A percentile compares a stretch with the other conserved stretches of the same genome.
Evolutionary conservation across 2,888 invertebrate genomes (phyloP).

Genomic region (Eupithecia subfuscata): DNA sequence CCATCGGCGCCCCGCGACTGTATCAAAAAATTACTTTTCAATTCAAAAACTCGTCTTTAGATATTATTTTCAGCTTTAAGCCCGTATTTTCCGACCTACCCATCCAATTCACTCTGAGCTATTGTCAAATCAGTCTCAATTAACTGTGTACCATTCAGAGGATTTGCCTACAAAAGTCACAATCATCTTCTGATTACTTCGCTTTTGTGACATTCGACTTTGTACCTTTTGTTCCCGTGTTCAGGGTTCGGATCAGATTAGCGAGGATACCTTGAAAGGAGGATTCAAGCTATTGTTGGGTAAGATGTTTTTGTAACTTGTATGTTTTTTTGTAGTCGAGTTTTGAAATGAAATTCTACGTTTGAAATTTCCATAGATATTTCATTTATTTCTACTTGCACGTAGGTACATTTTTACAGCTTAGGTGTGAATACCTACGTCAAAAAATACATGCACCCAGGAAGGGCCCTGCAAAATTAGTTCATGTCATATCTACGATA

Average conservation of each 20-base stretch:
- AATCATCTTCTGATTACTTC: constrained; percentile 50
- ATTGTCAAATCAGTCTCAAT: constrained; percentile 57
- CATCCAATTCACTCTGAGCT: constrained; percentile 20
- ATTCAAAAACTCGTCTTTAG: neutral
- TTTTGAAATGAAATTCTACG: neutral
- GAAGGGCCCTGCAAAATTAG: too few relatives aligned
- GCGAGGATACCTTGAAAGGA: constrained; percentile 29
- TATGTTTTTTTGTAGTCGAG: neutral
- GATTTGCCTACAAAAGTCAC: constrained; percentile 58
- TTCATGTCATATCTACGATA: too few relatives aligned
- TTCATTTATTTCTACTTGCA: too few relatives aligned
- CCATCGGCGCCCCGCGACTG: neutral
- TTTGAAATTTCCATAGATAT: neutral
- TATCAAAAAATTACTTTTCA: neutral
- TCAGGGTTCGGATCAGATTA: constrained; percentile 49
- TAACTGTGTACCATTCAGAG: constrained; percentile 51
- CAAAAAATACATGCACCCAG: too few relatives aligned
- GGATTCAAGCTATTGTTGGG: constrained; percentile 1
- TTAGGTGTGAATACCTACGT: too few relatives aligned
- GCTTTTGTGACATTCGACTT: constrained; percentile 42
- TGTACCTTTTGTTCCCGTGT: constrained; percentile 40
- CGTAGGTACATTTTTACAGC: too few relatives aligned
- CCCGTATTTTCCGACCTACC: constrained; percentile 4
- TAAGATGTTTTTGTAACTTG: neutral
- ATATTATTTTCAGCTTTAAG: neutral